Base-by-base conservation (phyloP, 2,113 vertebrate species). In the Melanerpes formicivorus region DNA sequence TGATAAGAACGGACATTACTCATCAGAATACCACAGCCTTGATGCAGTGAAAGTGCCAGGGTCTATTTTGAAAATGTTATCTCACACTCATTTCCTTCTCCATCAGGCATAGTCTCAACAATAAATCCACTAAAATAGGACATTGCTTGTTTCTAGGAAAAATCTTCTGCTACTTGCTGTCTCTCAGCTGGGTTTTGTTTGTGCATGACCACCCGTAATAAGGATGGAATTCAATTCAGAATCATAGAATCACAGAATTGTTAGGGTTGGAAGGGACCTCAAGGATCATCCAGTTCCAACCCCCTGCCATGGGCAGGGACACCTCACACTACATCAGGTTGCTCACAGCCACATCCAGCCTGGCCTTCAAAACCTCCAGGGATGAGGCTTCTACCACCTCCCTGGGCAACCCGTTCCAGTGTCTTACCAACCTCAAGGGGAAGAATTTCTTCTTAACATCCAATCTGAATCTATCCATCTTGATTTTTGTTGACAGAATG, bases 11-110 rank as follows among this genome's bases (percentile, higher is more conserved):
- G 72, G 91, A 88, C 93, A 92, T 97, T 96, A 97, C 91, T 97
- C 96, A 96, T 79, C 95, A 90, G 84, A 84, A 93, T 91, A 5
- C 83, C 75, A 87, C 0, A 58, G 89, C 18, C 67, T 50, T 23
- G 0, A n/a, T 30, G 81, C 22, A 1, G 42, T 34, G 11, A 2
- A 90, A 95, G 81, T 93, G 95, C 93, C 71, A 29, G 2, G 5
- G 67, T 64, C 96, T 98, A 97, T 97, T 98, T 97, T 97, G 91
- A 97, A 98, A 97, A 63, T 4, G 70, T 97, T 97, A 97, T 97
- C 97, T 97, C 94, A 95, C n/a, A 18, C 95, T 96, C 66, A 3
- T 94, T 98, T 98, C 97, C 97, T 95, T 81, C 90, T 91, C 63
- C 94, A 95, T 93, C 93, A 89, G 90, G 52, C 84, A 5, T 69